Conservation (phyloP, 2,888 invertebrate genomes). For the Elmis aenea region DNA sequence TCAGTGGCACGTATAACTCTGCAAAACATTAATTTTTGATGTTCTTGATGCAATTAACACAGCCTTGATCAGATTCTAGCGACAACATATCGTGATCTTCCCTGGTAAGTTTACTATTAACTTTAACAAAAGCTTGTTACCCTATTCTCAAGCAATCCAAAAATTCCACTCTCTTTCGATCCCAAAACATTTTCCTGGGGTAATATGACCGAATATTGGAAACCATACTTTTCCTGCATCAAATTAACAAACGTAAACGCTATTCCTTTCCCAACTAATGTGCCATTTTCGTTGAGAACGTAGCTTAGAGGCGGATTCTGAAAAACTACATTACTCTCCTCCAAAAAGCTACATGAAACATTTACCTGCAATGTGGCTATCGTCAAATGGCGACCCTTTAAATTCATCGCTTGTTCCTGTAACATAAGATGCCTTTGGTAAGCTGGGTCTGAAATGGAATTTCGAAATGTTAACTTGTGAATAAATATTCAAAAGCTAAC, state of each 20-base stretch:
- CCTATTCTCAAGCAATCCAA: constrained; percentile 57
- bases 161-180: constrained; percentile 54
- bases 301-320: constrained; percentile 63
- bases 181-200: constrained; percentile 61
- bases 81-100: too few relatives aligned
- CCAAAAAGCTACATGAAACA: background rate
- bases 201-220: constrained; percentile 64
- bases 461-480: too few relatives aligned
- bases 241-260: constrained; percentile 69
- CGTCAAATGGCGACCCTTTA: too few relatives aligned
- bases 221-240: constrained; percentile 63
- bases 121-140: too few relatives aligned
- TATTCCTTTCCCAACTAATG: constrained; percentile 59
- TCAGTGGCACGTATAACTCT: too few relatives aligned
- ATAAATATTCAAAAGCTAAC: too few relatives aligned
- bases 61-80: too few relatives aligned
- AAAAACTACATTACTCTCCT: constrained; percentile 22
- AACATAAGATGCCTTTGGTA: too few relatives aligned
- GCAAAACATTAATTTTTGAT: too few relatives aligned
- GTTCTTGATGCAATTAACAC: too few relatives aligned
- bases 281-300: constrained; percentile 51
- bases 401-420: too few relatives aligned
- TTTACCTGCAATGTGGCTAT: constrained; percentile 23
- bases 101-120: too few relatives aligned
- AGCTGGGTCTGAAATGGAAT: background rate